Evolutionary conservation across 2,888 invertebrate species (phyloP).

Genomic region (Macrostomum cliftonense): DNA sequence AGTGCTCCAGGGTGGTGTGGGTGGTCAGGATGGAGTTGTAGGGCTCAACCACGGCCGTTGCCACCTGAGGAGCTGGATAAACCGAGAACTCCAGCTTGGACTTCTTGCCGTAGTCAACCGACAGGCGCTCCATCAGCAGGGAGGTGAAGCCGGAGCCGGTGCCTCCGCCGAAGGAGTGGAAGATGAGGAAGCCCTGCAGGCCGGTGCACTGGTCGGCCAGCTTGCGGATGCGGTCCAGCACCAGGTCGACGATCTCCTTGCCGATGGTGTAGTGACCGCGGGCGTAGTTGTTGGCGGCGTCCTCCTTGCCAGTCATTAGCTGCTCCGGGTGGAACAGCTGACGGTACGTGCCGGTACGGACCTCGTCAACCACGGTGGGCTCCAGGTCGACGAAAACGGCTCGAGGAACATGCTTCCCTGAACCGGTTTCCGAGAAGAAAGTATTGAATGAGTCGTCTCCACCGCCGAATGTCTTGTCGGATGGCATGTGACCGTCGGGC

Average conservation of each 20-base stretch:
- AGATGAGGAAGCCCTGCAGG: slow-evolving; percentile 59
- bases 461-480: slow-evolving; percentile 52
- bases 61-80: slow-evolving; percentile 71
- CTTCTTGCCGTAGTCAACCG: slow-evolving; percentile 65
- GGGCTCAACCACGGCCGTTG: slow-evolving; percentile 79
- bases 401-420: slow-evolving; percentile 82
- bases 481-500: slow-evolving; percentile 45
- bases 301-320: slow-evolving; percentile 84
- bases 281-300: slow-evolving; percentile 91
- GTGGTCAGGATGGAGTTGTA: slow-evolving; percentile 90
- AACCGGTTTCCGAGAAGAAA: slow-evolving; percentile 59
- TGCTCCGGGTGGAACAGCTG: slow-evolving; percentile 94
- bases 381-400: slow-evolving; percentile 82
- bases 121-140: slow-evolving; percentile 61
- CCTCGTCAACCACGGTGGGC: slow-evolving; percentile 63
- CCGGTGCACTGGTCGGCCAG: slow-evolving; percentile 58
- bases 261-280: slow-evolving; percentile 93
- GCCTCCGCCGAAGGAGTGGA: slow-evolving; percentile 70
- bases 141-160: slow-evolving; percentile 76
- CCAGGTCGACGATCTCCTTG: slow-evolving; percentile 52
- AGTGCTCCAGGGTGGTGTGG: slow-evolving; percentile 77
- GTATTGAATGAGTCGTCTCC: slow-evolving; percentile 74
- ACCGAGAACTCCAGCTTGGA: slow-evolving; percentile 72
- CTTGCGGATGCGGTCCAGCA: slow-evolving; percentile 54
- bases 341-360: slow-evolving; percentile 48